These are phyloP conservation scores for Mimumesa dahlbomi DNA, from an alignment of 2,888 invertebrate species.

Conservation along the genomic window DNA sequence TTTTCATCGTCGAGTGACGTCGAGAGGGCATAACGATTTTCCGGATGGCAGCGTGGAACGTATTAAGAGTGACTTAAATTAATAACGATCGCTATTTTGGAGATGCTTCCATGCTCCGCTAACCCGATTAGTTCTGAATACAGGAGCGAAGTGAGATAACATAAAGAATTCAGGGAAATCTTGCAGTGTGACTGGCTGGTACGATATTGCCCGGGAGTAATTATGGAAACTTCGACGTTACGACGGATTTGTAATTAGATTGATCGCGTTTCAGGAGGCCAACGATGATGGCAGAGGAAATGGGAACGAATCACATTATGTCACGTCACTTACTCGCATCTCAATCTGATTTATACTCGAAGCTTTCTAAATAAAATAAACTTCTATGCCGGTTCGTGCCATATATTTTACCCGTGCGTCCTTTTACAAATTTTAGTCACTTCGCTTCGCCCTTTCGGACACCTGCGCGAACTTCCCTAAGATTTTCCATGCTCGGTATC, in stretches of 20 bases:
- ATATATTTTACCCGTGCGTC: slow-evolving; percentile 13
- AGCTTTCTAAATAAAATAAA: slow-evolving; percentile 52
- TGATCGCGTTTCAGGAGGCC: slow-evolving; percentile 36
- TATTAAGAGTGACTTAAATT: slow-evolving; percentile 70
- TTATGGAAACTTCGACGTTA: slow-evolving; percentile 66
- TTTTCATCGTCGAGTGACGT: slow-evolving; percentile 38
- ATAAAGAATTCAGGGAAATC: slow-evolving; percentile 68
- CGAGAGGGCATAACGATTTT: slow-evolving; percentile 54
- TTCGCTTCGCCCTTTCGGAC: no score
- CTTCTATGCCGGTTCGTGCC: slow-evolving; percentile 15
- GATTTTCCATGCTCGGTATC: background rate
- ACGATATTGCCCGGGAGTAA: slow-evolving; percentile 49
- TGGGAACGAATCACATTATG: slow-evolving; percentile 61
- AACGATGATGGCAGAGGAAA: slow-evolving; percentile 35
- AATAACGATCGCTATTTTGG: slow-evolving; percentile 74
- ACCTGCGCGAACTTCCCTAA: no score
- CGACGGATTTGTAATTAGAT: slow-evolving; percentile 62
- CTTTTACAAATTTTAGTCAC: slow-evolving; percentile 15
- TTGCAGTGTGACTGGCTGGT: slow-evolving; percentile 53
- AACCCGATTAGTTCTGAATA: slow-evolving; percentile 71
- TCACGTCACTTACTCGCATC: slow-evolving; percentile 53
- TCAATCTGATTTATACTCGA: slow-evolving; percentile 58
- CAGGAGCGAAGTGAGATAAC: slow-evolving; percentile 58
- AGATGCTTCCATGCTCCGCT: slow-evolving; percentile 71
- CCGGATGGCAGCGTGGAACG: slow-evolving; percentile 35